Evolutionary conservation across 2,888 invertebrate species (phyloP).

Genomic region (Drosophila ustulata): DNA sequence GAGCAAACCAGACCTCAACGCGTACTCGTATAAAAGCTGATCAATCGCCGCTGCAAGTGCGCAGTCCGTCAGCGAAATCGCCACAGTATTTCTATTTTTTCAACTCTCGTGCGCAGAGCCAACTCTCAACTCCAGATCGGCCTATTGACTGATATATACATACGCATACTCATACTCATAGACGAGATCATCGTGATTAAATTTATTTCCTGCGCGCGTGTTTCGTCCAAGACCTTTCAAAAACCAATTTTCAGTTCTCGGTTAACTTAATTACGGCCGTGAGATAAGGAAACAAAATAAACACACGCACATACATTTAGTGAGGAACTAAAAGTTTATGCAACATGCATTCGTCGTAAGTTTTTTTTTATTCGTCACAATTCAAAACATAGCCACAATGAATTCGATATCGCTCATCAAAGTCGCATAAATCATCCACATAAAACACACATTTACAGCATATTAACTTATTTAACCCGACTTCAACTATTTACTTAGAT

Average conservation of each 20-base stretch:
- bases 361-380: slow-evolving; percentile 9
- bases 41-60: slow-evolving; percentile 47
- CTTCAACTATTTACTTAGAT: not conserved
- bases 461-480: not conserved
- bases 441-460: not conserved
- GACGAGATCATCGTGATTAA: slow-evolving; percentile 6
- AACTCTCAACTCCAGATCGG: not conserved
- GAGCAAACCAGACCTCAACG: slow-evolving; percentile 20
- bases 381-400: not conserved
- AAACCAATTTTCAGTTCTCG: not conserved
- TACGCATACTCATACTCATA: not conserved
- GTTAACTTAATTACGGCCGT: slow-evolving; percentile 4
- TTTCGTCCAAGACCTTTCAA: slow-evolving; percentile 2
- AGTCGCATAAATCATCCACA: not conserved
- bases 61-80: slow-evolving; percentile 53
- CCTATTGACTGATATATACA: not conserved
- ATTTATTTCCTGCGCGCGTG: slow-evolving; percentile 15
- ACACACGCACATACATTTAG: not conserved
- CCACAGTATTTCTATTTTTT: slow-evolving; percentile 21
- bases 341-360: slow-evolving; percentile 71
- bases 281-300: slow-evolving; percentile 8
- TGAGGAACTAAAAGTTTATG: slow-evolving; percentile 13
- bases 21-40: slow-evolving; percentile 64
- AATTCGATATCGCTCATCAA: slow-evolving; percentile 1
- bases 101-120: slow-evolving; percentile 14